Conservation (phyloP, 2,797 vertebrate species). For the Cryptoblepharus egeriae region DNA sequence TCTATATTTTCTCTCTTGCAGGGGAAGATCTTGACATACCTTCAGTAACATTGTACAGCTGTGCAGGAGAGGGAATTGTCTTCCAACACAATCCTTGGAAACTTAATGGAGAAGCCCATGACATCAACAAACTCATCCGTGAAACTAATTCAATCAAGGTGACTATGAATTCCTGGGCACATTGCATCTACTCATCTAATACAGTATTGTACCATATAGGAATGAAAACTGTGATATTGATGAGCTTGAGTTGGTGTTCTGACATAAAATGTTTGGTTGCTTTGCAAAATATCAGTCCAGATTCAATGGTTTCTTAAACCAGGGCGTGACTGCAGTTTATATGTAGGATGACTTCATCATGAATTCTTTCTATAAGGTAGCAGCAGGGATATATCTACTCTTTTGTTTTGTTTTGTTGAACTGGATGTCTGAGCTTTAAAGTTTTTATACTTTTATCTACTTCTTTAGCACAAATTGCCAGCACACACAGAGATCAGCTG, state of each 20-base stretch:
- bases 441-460: conserved; percentile 37
- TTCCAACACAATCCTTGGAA: conserved; percentile 91
- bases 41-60: conserved; percentile 90
- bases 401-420: not conserved
- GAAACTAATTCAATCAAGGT: conserved; percentile 93
- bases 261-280: not conserved
- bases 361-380: not conserved
- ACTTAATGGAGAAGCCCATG: conserved; percentile 85
- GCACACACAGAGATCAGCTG: conserved; percentile 93
- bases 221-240: not conserved
- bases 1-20: conserved; percentile 43
- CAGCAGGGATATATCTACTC: not conserved
- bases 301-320: not conserved
- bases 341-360: not conserved
- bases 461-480: conserved; percentile 90
- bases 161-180: conserved; percentile 48
- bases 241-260: not conserved
- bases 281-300: not conserved
- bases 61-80: conserved; percentile 92
- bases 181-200: not conserved
- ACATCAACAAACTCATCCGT: conserved; percentile 91
- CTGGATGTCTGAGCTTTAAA: conserved; percentile 1
- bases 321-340: not conserved
- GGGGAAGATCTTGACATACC: conserved; percentile 82
- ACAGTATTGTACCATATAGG: not conserved